Percentiles rank a stretch among this genome's conserved stretches.
phyloP scores from a whole-genome alignment of 2,888 invertebrate genomes.

The Limnephilus lunatus region DNA sequence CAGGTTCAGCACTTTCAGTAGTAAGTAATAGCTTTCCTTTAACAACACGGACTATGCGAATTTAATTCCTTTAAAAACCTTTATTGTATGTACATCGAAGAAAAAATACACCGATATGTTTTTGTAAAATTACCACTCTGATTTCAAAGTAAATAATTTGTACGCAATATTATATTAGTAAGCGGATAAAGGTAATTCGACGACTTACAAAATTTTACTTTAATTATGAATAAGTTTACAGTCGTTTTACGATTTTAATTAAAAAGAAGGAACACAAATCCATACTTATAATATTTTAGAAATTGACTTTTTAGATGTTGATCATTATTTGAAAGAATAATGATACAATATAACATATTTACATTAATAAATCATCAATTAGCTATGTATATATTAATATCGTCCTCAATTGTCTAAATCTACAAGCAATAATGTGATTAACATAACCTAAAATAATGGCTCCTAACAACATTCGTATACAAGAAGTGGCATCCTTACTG shows the following conservation, averaged over 20 bases:
- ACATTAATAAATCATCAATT: constrained; percentile 8
- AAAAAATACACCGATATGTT: constrained; percentile 22
- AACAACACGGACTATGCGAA: neutral
- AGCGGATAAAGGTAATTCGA: constrained; percentile 8
- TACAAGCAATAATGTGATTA: constrained; percentile 29
- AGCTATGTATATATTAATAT: neutral
- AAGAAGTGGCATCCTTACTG: constrained; percentile 38
- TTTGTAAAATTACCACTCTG: neutral
- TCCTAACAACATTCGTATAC: constrained; percentile 41
- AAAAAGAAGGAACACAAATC: constrained; percentile 15
- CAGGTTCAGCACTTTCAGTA: constrained; percentile 13
- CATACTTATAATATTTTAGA: neutral
- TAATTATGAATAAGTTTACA: neutral
- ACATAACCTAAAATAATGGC: constrained; percentile 6
- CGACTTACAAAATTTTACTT: neutral
- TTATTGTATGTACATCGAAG: constrained; percentile 7
- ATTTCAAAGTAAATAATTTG: neutral
- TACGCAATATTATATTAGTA: neutral
- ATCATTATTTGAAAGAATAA: constrained; percentile 9
- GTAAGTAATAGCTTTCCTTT: neutral
- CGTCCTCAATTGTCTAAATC: constrained; percentile 3
- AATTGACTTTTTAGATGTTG: constrained; percentile 38
- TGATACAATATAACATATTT: constrained; percentile 11
- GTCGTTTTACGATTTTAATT: constrained; percentile 9
- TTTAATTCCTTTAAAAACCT: neutral